These are phyloP conservation scores for Lamprotornis superbus DNA, from an alignment of 2,113 vertebrate genomes.

Conservation along the genomic window DNA sequence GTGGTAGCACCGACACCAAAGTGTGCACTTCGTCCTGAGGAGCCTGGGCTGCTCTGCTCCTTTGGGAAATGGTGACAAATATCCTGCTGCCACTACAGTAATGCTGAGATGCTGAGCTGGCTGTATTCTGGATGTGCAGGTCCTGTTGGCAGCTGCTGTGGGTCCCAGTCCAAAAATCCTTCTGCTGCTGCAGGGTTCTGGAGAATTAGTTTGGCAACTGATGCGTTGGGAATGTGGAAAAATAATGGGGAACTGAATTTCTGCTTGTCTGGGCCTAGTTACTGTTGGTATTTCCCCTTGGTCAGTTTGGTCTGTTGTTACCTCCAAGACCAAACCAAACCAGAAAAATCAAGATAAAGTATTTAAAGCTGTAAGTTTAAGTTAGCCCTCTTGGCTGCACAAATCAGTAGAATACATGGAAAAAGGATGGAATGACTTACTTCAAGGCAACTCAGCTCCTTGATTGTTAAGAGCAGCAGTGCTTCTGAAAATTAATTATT, in stretches of 20 bases:
- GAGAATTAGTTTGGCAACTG: not conserved
- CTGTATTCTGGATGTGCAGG: rapidly evolving
- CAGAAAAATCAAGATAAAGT: not conserved
- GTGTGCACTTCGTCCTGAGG: rapidly evolving
- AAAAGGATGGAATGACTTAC: not conserved
- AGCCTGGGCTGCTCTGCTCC: rapidly evolving
- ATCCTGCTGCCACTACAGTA: not conserved
- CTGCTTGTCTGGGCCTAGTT: not conserved
- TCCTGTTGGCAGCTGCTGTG: not conserved
- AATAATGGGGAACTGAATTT: not conserved
- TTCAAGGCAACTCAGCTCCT: not conserved
- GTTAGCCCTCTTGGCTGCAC: not conserved
- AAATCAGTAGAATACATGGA: not conserved
- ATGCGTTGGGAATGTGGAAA: not conserved
- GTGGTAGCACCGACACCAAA: not conserved
- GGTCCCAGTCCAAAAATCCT: not conserved
- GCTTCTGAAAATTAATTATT: not conserved
- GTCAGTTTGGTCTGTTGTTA: not conserved
- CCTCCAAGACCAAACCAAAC: not conserved
- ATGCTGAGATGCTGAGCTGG: not conserved
- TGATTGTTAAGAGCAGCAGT: not conserved
- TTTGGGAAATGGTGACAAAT: not conserved
- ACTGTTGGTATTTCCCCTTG: not conserved
- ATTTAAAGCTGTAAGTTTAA: not conserved
- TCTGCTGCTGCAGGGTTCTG: not conserved